Base-by-base conservation (phyloP, 2,113 vertebrate genomes). In the Syngnathus scovelli region DNA sequence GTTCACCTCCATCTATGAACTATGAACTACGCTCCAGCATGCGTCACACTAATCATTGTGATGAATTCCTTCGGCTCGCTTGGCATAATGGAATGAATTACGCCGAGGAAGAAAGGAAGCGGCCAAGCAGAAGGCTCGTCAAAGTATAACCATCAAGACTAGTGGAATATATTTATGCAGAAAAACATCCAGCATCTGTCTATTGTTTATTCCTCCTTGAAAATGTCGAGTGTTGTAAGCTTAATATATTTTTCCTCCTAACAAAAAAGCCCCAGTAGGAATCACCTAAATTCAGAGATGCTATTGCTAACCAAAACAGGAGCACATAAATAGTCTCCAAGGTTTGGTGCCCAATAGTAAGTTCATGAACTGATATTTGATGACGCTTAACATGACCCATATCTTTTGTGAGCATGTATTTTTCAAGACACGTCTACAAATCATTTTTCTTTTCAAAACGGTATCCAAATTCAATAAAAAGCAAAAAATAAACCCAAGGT, bases 21-120 rank as follows among this genome's bases (percentile, higher is more conserved):
- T 68, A 33, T n/a, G 69, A 65, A 48, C 71, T 61, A 61, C 21
- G 62, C 54, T 39, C 55, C 70, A 84, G 71, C 70, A 69, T 73
- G 61, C 33, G 3, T 61, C 61, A 23, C 72, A 37, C 54, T 81
- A 80, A 88, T 86, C 75, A 78, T 43, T 65, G 69, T 71, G 67
- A 83, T 70, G 33, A 78, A 85, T 85, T 80, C 81, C 67, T 77
- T 60, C 68, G 61, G 72, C 69, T 66, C 68, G 76, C 18, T 69
- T 33, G 67, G 23, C 64, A 67, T 82, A 76, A 75, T 83, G 68
- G 75, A 81, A 81, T 78, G 76, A 79, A 80, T 87, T 85, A 76
- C 61, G 62, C 58, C 49, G 59, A 27, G 16, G 23, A 27, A 71
- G 46, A 71, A 82, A 73, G 76, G 23, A 78, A 48, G n/a, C 8